Percentiles rank a stretch among this genome's conserved stretches.
Evolutionary conservation across 2,797 vertebrate genomes (phyloP).

Genomic region (Benthosema pterotum): DNA sequence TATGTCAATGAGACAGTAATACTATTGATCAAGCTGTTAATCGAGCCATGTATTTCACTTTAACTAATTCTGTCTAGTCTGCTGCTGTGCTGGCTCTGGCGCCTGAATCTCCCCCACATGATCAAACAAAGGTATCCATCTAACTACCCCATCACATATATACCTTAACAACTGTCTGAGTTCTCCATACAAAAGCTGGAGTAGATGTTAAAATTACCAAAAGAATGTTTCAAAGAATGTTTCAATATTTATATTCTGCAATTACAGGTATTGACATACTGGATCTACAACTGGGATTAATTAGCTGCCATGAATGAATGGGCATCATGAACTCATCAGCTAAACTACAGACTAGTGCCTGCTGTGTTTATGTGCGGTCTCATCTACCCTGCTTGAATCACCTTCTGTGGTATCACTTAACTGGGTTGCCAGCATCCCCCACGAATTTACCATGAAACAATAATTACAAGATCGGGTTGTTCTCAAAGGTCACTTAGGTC

Average conservation of each 20-base stretch:
- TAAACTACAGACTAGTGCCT: slow-evolving; percentile 41
- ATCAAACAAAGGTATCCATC: no score
- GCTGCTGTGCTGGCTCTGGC: no score
- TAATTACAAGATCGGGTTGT: slow-evolving; percentile 45
- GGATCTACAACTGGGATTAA: slow-evolving; percentile 55
- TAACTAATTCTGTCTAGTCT: no score
- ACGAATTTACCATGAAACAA: slow-evolving; percentile 48
- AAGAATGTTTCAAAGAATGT: not conserved
- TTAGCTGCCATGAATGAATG: slow-evolving; percentile 47
- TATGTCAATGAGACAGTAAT: not conserved
- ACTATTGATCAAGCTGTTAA: not conserved
- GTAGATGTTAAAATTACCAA: no score
- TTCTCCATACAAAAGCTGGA: no score
- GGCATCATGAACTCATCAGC: slow-evolving; percentile 59
- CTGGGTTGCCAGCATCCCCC: slow-evolving; percentile 57
- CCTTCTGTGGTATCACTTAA: slow-evolving; percentile 59
- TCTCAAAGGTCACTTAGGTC: slow-evolving; percentile 21
- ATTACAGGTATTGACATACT: not conserved
- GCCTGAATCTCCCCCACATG: no score
- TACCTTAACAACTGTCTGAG: no score
- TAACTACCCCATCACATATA: no score
- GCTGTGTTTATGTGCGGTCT: slow-evolving; percentile 51
- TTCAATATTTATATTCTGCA: not conserved
- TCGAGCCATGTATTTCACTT: not conserved
- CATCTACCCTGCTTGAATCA: slow-evolving; percentile 65